These are phyloP conservation scores for Noctua janthina DNA, from an alignment of 2,888 invertebrate genomes.

Conservation along the genomic window DNA sequence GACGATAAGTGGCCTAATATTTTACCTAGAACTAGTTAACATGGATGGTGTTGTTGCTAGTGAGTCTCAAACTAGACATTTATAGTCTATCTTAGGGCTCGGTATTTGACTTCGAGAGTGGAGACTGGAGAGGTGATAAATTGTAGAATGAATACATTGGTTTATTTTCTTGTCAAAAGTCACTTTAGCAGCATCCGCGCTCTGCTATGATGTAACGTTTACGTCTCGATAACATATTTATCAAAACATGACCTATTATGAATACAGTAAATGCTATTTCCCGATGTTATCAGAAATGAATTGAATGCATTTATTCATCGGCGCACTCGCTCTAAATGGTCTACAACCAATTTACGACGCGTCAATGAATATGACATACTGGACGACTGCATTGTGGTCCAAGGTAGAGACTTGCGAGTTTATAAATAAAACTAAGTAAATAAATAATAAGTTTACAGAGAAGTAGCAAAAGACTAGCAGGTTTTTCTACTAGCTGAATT, in stretches of 20 bases:
- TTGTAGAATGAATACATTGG: not conserved
- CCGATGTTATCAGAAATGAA: conserved; percentile 38
- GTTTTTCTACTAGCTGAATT: not conserved
- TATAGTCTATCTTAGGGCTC: not conserved
- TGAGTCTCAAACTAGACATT: not conserved
- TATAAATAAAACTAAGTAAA: not conserved
- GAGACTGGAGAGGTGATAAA: not conserved
- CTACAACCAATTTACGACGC: conserved; percentile 52
- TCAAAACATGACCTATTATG: conserved; percentile 16
- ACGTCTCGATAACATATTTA: not conserved
- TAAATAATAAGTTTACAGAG: too few species aligned
- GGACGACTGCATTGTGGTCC: conserved; percentile 35
- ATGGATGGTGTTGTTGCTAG: not conserved
- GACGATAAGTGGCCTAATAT: not conserved
- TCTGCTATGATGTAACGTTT: not conserved
- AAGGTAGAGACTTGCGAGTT: not conserved
- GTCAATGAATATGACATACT: conserved; percentile 61
- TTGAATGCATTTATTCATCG: conserved; percentile 58
- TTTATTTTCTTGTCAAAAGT: not conserved
- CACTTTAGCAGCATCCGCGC: not conserved
- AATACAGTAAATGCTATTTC: conserved; percentile 27
- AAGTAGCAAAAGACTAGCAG: not conserved
- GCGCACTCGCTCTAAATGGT: conserved; percentile 45
- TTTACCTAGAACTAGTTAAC: not conserved
- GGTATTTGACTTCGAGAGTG: not conserved